Evolutionary conservation across 1,140 invertebrate species (phyloP).

Genomic region (Heliothis subflexa): DNA sequence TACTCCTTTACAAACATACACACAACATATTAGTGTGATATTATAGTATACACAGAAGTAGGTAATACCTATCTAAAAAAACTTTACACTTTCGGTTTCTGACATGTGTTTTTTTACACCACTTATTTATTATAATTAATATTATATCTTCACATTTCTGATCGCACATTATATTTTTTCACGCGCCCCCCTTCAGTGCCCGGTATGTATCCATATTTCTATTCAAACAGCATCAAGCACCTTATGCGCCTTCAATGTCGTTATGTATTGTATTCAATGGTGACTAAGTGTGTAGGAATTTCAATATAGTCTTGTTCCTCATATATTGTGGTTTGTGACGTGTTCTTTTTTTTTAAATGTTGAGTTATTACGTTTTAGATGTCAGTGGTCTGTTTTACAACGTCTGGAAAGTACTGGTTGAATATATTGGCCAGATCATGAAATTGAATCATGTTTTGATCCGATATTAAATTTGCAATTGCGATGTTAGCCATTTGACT

Average conservation of each 20-base stretch:
- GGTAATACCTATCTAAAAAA: not conserved
- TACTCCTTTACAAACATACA: too few relatives aligned
- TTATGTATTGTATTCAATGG: constrained; percentile 56
- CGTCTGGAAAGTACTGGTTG: too few relatives aligned
- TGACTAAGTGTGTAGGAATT: constrained; percentile 21
- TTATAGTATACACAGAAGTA: not conserved
- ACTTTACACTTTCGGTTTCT: not conserved
- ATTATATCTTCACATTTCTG: not conserved
- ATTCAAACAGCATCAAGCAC: constrained; percentile 21
- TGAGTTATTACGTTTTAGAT: too few relatives aligned
- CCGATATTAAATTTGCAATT: too few relatives aligned
- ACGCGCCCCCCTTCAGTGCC: constrained; percentile 66
- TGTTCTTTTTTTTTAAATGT: not conserved
- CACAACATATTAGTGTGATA: too few relatives aligned
- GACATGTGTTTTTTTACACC: not conserved
- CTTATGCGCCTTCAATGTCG: constrained; percentile 25
- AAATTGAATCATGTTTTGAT: too few relatives aligned
- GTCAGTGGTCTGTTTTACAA: too few relatives aligned
- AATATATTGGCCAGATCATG: too few relatives aligned
- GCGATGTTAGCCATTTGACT: too few relatives aligned
- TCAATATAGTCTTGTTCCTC: constrained; percentile 18
- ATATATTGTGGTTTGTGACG: not conserved
- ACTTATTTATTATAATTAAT: not conserved
- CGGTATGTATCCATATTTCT: constrained; percentile 66
- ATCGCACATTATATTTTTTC: constrained; percentile 54